Evolutionary conservation across 37 sponge, comb jelly and placozoan species (phyloP).

Genomic region (Crambe crambe): DNA sequence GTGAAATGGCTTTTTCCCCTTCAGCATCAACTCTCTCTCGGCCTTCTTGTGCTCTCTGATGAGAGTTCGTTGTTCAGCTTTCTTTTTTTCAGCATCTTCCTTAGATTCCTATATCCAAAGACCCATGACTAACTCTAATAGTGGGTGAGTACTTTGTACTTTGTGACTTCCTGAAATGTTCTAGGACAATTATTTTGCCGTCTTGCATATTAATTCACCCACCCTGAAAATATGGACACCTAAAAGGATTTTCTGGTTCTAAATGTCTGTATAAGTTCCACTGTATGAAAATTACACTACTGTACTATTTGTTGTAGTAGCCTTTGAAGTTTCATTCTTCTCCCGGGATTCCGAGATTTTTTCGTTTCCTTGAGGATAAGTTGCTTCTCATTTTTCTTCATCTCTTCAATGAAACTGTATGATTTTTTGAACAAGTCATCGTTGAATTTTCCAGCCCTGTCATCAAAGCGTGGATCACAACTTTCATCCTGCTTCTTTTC

Average conservation of each 20-base stretch:
- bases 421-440: constrained; percentile 72
- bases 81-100: constrained; percentile 32
- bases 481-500: constrained; percentile 12
- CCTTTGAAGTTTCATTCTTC: constrained; percentile 34
- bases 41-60: constrained; percentile 64
- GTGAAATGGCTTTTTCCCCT: constrained; percentile 83
- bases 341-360: constrained; percentile 37
- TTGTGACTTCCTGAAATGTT: not conserved
- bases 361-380: constrained; percentile 33
- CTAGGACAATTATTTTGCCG: too few relatives aligned
- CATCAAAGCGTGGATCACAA: constrained; percentile 84
- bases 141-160: not conserved
- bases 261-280: not conserved
- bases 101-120: constrained; percentile 44
- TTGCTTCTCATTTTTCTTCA: constrained; percentile 61
- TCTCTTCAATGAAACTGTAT: constrained; percentile 69
- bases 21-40: constrained; percentile 47
- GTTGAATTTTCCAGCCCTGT: constrained; percentile 65
- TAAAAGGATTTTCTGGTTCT: not conserved
- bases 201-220: too few relatives aligned
- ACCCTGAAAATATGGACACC: too few relatives aligned
- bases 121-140: not conserved
- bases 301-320: constrained; percentile 64
- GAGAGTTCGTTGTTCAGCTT: constrained; percentile 36
- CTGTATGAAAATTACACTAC: not conserved